Conservation (phyloP, 2,797 vertebrate genomes). For the Leptodactylus fallax region DNA sequence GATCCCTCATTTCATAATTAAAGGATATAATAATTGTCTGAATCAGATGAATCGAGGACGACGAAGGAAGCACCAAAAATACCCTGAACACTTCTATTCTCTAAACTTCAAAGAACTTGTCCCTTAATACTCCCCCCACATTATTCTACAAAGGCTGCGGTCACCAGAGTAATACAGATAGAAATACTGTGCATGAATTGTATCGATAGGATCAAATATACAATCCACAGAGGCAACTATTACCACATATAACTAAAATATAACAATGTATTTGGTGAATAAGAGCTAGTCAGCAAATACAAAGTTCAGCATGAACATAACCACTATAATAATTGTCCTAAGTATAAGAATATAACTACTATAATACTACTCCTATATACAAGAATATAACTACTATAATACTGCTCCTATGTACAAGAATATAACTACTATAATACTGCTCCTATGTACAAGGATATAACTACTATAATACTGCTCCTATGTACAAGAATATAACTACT, state of each 20-base stretch:
- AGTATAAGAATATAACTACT: background rate
- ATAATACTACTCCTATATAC: background rate
- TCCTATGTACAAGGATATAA: background rate
- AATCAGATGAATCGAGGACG: background rate
- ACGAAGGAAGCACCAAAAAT: background rate
- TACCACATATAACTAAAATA: too few species aligned
- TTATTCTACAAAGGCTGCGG: too few species aligned
- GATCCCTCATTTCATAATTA: conserved; percentile 15
- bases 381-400: conserved; percentile 7
- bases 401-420: background rate
- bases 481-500: conserved; percentile 9
- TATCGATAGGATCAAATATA: too few species aligned
- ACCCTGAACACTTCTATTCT: background rate
- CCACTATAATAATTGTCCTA: background rate
- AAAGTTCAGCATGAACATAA: background rate
- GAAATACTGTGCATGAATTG: too few species aligned
- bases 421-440: background rate
- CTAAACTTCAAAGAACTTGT: conserved; percentile 13
- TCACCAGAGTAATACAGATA: too few species aligned
- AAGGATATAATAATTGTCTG: conserved; percentile 20
- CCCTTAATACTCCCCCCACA: too few species aligned
- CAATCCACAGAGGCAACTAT: too few species aligned
- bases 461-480: background rate
- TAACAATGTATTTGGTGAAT: too few species aligned
- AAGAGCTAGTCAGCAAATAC: too few species aligned